These are phyloP conservation scores for Melanargia galathea DNA, from an alignment of 2,888 invertebrate species.

Conservation along the genomic window DNA sequence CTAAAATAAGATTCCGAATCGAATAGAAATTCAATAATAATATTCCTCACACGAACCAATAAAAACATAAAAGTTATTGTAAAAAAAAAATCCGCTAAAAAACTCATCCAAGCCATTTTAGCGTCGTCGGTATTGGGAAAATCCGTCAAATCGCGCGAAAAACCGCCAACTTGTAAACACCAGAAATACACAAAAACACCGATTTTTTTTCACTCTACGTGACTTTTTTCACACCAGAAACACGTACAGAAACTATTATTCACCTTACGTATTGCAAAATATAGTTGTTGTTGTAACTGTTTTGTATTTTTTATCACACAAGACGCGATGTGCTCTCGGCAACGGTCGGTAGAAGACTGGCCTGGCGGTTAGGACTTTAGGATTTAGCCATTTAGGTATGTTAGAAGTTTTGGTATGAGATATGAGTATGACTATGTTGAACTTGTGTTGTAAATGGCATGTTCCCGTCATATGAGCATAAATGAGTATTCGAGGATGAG, in stretches of 20 bases:
- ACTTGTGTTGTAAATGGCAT: slow-evolving; percentile 38
- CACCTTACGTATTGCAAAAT: slow-evolving; percentile 16
- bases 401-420: slow-evolving; percentile 18
- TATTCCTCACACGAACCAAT: background rate
- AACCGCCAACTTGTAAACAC: background rate
- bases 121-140: slow-evolving; percentile 12
- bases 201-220: background rate
- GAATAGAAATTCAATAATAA: background rate
- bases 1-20: background rate
- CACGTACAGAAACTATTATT: background rate
- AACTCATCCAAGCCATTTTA: slow-evolving; percentile 1
- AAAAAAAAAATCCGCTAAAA: background rate
- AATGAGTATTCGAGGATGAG: no score
- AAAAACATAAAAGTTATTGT: background rate
- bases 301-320: background rate
- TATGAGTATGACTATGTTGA: no score
- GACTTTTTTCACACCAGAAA: background rate
- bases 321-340: slow-evolving; percentile 21
- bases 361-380: slow-evolving; percentile 25
- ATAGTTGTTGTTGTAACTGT: background rate
- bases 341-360: slow-evolving; percentile 30
- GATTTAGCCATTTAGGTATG: no score
- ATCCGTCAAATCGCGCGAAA: slow-evolving; percentile 1
- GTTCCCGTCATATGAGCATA: slow-evolving; percentile 41
- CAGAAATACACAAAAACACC: slow-evolving; percentile 11